Percentiles rank a stretch among this genome's conserved stretches.
Evolutionary conservation across 1,140 invertebrate species (phyloP).

Genomic region (Vanessa tameamea): DNA sequence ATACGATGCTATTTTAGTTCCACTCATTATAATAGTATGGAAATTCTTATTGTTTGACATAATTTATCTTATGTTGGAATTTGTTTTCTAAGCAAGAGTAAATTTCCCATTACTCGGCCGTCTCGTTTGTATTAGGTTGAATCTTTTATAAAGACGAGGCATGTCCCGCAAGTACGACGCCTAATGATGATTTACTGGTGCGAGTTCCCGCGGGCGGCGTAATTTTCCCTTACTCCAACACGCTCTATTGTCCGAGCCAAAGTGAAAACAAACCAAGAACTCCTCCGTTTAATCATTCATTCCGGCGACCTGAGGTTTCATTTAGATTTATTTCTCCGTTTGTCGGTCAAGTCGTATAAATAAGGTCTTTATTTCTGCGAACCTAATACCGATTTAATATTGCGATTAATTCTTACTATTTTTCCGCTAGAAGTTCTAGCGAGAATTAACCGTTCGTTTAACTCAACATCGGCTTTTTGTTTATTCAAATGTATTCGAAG

Average conservation of each 20-base stretch:
- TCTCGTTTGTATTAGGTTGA: conserved; percentile 73
- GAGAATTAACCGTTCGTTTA: neutral
- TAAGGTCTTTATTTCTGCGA: conserved; percentile 19
- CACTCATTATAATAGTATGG: neutral
- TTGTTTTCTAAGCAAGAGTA: conserved; percentile 12
- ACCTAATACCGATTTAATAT: conserved; percentile 29
- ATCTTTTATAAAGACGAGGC: conserved; percentile 74
- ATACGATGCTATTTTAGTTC: too few relatives aligned
- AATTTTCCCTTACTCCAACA: conserved; percentile 70
- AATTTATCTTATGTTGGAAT: neutral
- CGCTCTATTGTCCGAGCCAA: conserved; percentile 61
- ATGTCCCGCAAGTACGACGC: conserved; percentile 54
- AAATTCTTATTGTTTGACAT: neutral
- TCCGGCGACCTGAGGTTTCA: conserved; percentile 55
- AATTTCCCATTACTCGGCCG: conserved; percentile 37
- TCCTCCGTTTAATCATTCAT: conserved; percentile 73
- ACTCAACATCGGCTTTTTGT: too few relatives aligned
- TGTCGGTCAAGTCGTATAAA: conserved; percentile 38
- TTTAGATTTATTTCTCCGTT: conserved; percentile 71
- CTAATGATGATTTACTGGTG: conserved; percentile 76
- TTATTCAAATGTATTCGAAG: too few relatives aligned
- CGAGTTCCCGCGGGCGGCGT: conserved; percentile 65
- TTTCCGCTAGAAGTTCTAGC: conserved; percentile 7
- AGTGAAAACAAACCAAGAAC: conserved; percentile 74
- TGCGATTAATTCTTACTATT: conserved; percentile 2